Base-by-base conservation (phyloP, 2,888 invertebrate species). In the Lasioglossum morio region DNA sequence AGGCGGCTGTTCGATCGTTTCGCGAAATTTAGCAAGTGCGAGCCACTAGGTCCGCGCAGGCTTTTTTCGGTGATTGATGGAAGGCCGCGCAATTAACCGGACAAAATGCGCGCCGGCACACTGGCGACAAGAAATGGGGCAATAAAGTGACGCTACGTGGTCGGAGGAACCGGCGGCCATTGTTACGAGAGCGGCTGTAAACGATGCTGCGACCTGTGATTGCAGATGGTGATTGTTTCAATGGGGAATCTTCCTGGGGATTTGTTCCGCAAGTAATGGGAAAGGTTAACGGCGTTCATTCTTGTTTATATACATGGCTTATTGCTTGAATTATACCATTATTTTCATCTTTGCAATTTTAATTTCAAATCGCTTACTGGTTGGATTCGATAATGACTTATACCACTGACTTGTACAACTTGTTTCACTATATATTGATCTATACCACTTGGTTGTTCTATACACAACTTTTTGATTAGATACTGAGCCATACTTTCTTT, bases 41-140 rank as follows among this genome's bases (percentile, higher is more conserved):
- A 19, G 27, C 40, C 70, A 37, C 19, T 66, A 37, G 16, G 30
- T 16, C 30, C 27, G 14, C 34, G 30, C 72, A 46, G 34, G 34
- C 79, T 53, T 57, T 57, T 79, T 79, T 63, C 63, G 46, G 79
- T 74, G 74, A 74, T 74, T 60, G 74, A 79, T 74, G 79, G 66
- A 79, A 73, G 48, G 16, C 10, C 19, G n/a, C 7, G 73, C 73
- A 79, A 79, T 79, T 79, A 79, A 40, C 34, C n/a, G n/a, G 19
- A 16, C 63, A 8, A 63, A 27, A 46, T 19, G 57, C 78, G 27
- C 78, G 23, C 8, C 23, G n/a, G 40, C 70, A 40, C 37, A 53
- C 4, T 23, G 30, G 14, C 12, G 72, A 60, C 40, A 79, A 79
- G 79, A 34, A 79, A 72, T 34, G 40, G 72, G 4, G 19, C 60